A percentile compares a stretch with the other conserved stretches of the same genome.
Conservation (phyloP, 2,797 vertebrate species). For the Sebastes oblongus region DNA sequence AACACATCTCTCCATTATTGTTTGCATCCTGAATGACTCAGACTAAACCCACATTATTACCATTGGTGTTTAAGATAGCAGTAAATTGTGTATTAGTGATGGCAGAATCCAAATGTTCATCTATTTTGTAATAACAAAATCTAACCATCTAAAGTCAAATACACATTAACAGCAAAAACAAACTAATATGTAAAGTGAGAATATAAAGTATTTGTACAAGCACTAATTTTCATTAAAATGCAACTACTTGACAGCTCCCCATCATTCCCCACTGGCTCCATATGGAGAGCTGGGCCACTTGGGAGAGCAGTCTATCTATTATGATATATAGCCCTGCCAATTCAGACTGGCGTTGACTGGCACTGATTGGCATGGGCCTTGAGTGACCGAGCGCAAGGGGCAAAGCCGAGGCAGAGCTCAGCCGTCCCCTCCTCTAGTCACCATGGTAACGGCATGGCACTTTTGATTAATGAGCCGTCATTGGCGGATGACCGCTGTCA, state of each 20-base stretch:
- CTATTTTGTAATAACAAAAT: neutral
- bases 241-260: conserved; percentile 29
- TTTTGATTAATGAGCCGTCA: conserved; percentile 84
- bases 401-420: conserved; percentile 58
- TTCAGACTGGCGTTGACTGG: conserved; percentile 74
- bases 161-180: neutral
- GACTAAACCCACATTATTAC: neutral
- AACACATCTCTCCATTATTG: neutral
- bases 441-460: conserved; percentile 70
- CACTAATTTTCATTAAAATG: conserved; percentile 21
- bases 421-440: conserved; percentile 44
- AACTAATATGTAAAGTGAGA: neutral
- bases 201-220: neutral
- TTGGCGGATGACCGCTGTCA: conserved; percentile 79
- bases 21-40: neutral
- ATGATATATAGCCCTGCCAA: conserved; percentile 71
- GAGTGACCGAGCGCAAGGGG: conserved; percentile 54
- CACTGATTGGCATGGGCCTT: conserved; percentile 66
- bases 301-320: conserved; percentile 53
- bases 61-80: neutral
- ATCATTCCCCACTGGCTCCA: conserved; percentile 26
- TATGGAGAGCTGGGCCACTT: conserved; percentile 28
- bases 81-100: neutral
- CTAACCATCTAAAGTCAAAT: neutral
- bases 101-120: neutral